Conservation (phyloP, 2,888 invertebrate genomes). For the Myathropa florea region DNA sequence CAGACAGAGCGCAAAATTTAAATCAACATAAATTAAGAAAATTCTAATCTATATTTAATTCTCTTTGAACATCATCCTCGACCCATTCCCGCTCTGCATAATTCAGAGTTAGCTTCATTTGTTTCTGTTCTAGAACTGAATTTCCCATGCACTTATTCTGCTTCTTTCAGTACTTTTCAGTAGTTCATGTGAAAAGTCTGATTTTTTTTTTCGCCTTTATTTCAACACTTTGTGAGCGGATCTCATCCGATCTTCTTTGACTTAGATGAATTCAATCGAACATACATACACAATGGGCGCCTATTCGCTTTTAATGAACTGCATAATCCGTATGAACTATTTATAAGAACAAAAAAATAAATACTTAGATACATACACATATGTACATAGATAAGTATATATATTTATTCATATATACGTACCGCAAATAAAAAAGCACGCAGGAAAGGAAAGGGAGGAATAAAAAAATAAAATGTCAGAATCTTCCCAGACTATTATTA, state of each 20-base stretch:
- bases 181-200: too few relatives aligned
- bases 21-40: neutral
- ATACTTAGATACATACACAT: neutral
- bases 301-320: neutral
- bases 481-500: neutral
- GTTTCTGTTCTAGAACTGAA: neutral
- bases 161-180: neutral
- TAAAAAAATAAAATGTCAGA: neutral
- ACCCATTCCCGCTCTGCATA: neutral
- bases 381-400: too few relatives aligned
- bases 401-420: too few relatives aligned
- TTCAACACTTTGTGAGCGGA: neutral
- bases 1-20: neutral
- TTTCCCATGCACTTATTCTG: neutral
- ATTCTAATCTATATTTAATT: slow-evolving; percentile 35
- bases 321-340: neutral
- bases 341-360: neutral
- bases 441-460: neutral
- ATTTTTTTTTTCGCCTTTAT: neutral
- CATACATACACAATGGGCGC: slow-evolving; percentile 4
- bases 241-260: neutral
- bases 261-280: neutral
- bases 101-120: neutral
- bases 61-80: neutral
- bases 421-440: neutral